A percentile compares a stretch with the other conserved stretches of the same genome.
Conservation (phyloP, 2,113 vertebrate genomes). For the Apodemus sylvaticus region DNA sequence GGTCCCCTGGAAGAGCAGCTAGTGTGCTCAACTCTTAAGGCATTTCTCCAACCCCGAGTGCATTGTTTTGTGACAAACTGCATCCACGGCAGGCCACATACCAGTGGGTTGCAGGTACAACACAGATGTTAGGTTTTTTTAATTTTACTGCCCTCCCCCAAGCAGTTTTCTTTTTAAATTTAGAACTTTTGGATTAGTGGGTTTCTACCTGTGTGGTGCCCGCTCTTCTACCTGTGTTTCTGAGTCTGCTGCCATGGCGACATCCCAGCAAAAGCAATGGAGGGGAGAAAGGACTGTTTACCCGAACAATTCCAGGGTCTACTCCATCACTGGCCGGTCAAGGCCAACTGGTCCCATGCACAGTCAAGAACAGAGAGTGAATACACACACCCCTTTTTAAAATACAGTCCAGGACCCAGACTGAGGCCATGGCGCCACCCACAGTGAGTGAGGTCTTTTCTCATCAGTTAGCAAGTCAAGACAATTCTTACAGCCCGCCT, state of each 20-base stretch:
- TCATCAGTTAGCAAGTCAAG: background rate
- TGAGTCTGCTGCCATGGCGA: background rate
- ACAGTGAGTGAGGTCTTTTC: background rate
- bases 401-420: background rate
- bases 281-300: background rate
- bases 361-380: background rate
- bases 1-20: background rate
- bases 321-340: background rate
- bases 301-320: background rate
- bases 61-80: background rate
- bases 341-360: background rate
- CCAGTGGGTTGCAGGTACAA: background rate
- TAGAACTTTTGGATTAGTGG: background rate
- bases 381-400: background rate
- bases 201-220: background rate
- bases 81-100: background rate
- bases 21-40: background rate
- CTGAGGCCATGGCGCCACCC: background rate
- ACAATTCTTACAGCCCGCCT: background rate
- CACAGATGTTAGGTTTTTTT: background rate
- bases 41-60: background rate
- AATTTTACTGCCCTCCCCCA: background rate
- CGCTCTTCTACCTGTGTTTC: background rate
- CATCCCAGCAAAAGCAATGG: background rate
- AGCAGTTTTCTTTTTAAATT: background rate